Evolutionary conservation across 2,797 vertebrate species (phyloP), one percentile per base, ranked within the genome.

Genomic region (Chiroxiphia lanceolata): DNA sequence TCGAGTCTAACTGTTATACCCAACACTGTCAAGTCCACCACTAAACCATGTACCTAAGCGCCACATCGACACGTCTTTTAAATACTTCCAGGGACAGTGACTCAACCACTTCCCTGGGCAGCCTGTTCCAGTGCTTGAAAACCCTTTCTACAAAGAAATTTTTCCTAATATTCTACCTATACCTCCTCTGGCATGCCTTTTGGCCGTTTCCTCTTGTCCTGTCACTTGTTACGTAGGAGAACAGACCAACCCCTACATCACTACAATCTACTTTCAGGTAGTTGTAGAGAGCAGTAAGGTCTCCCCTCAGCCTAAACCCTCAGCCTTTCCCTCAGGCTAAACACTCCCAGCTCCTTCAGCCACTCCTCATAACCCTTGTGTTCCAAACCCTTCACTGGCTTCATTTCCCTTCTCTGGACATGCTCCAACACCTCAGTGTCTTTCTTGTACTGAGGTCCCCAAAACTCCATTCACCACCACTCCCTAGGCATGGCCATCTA

Each of bases 161-260:
- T 83, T 87, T 53, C 59, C 48, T 19, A 67, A n/a, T 48, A 67
- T n/a, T 14, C 47, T n/a, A 12, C 34, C 47, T 77, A n/a, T 51
- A 47, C 18, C 13, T 64, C 31, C 12, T 25, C 23, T 83, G 47
- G 10, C 13, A n/a, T 6, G 2, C 6, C 23, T 48, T 54, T 53
- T 54, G 33, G 34, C 7, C 12, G 23, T 83, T 77, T 65, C 3
- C 8, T 65, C 26, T 48, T 53, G 15, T 36, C 9, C 59, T 82
- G 20, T 26, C 11, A 4, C 27, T 71, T 36, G 15, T 19, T 71
- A 25, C 40, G 20, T 48, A 14, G 27, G 23, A 54, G 12, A 65
- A 12, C 34, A 74, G 60, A 65, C 15, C 0, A 0, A 54, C 20
- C 20, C 16, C 1, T 0, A 36, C 22, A 10, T 48, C 13, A 3